Conservation (phyloP, 2,888 invertebrate genomes). For the Apodemia hepburni region DNA sequence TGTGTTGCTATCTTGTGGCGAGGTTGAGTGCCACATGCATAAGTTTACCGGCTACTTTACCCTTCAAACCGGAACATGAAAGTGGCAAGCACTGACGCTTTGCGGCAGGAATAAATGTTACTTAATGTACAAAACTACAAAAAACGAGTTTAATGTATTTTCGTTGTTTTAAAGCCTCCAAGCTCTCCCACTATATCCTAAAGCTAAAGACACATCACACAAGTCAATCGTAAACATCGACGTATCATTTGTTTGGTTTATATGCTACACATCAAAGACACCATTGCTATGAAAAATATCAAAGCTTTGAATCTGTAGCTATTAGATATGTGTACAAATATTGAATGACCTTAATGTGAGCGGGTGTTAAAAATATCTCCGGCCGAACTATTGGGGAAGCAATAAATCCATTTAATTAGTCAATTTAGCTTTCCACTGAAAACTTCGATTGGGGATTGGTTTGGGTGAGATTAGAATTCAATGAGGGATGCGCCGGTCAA, state of each 20-base stretch:
- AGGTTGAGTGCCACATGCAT: too few species aligned
- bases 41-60: too few species aligned
- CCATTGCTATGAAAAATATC: constrained; percentile 38
- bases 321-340: constrained; percentile 48
- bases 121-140: too few species aligned
- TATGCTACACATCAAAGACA: constrained; percentile 52
- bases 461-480: constrained; percentile 47
- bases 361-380: constrained; percentile 54
- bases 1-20: too few species aligned
- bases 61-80: too few species aligned
- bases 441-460: constrained; percentile 40
- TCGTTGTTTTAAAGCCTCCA: not conserved
- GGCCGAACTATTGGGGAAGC: constrained; percentile 58
- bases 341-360: constrained; percentile 44
- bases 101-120: too few species aligned
- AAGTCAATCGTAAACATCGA: constrained; percentile 35
- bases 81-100: too few species aligned
- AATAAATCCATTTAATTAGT: constrained; percentile 74
- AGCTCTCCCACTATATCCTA: constrained; percentile 27
- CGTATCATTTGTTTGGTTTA: constrained; percentile 44
- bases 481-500: constrained; percentile 32
- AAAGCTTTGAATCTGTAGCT: constrained; percentile 46
- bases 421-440: constrained; percentile 42
- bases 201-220: constrained; percentile 32
- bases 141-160: too few species aligned